A percentile compares a stretch with the other conserved stretches of the same genome.
phyloP scores from a whole-genome alignment of 2,113 vertebrate genomes.

The Sula dactylatra region DNA sequence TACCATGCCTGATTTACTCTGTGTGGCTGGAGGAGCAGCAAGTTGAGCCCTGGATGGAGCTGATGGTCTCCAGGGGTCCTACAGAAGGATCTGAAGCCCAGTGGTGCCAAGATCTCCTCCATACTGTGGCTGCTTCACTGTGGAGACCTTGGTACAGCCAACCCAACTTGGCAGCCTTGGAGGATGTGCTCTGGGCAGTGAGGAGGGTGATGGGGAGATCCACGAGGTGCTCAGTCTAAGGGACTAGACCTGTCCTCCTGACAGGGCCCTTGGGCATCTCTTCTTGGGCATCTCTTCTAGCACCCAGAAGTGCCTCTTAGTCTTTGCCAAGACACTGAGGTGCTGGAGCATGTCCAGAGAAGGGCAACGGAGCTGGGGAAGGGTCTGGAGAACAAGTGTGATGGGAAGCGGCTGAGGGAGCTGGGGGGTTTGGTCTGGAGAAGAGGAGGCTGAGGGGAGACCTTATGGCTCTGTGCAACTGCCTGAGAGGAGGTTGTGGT shows the following conservation, averaged over 20 bases:
- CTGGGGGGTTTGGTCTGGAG: too few species aligned
- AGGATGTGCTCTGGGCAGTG: neutral
- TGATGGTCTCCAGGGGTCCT: neutral
- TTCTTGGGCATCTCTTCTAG: neutral
- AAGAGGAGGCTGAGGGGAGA: too few species aligned
- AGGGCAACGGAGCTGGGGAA: too few species aligned
- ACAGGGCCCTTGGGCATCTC: neutral
- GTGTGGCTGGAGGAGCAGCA: accelerated
- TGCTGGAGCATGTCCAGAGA: too few species aligned
- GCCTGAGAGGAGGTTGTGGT: too few species aligned
- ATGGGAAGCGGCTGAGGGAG: too few species aligned
- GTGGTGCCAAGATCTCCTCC: neutral
- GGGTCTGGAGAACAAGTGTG: too few species aligned
- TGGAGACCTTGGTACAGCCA: neutral
- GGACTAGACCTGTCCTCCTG: neutral
- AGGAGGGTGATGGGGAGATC: neutral
- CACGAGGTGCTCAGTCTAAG: neutral
- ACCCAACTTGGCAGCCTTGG: neutral
- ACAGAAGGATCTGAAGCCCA: neutral
- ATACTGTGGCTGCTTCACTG: neutral
- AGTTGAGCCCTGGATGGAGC: neutral
- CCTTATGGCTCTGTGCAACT: too few species aligned
- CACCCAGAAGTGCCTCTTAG: neutral
- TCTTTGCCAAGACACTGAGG: neutral
- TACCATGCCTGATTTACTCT: neutral